Evolutionary conservation across 2,113 vertebrate species (phyloP), one percentile per base, ranked within the genome.

Genomic region (Ictalurus punctatus): DNA sequence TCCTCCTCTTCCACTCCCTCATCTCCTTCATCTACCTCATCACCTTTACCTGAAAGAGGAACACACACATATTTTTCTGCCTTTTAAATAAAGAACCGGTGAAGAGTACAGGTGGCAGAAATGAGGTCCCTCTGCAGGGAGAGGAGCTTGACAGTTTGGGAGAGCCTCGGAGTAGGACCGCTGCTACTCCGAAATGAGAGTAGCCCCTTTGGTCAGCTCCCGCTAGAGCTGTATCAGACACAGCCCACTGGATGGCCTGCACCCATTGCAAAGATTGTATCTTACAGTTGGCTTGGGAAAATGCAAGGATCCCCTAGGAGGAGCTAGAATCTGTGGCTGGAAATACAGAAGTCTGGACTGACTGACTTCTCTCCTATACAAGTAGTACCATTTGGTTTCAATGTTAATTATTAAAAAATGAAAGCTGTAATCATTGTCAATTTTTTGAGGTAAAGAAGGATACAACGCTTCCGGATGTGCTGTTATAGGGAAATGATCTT

Each of bases 1-100:
- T 92, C 90, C n/a, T 19, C 63, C 2, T 76, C 88, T 5, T 78
- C 86, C 56, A 27, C 19, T 13, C 27, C 67, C 19, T 80, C 82
- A 40, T 91, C 89, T 0, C 89, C 61, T 14, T 87, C 86, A 21
- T 91, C 88, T 1, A 86, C 63, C 12, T 54, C 61, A n/a, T 89
- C 85, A 90, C 92, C 93, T 48, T 9, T 48, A 78, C 37, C 74
- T 78, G 12, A 71, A 8, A 56, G 21, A 21, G 21, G 12, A 83
- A 54, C 63, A 27, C 12, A 27, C 12, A 44, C 23, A 30, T 44
- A 5, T 27, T 16, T 52, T 52, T 52, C 12, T 44, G 44, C 7
- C 27, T 19, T 27, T 82, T 6, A 58, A 25, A 23, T 48, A 63
- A 25, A 63, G 23, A 63, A 25, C 61, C 25, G 61, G 21, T 63